A percentile compares a stretch with the other conserved stretches of the same genome.
Conservation (phyloP, 2,113 vertebrate genomes). For the Gorsachius goisagi region DNA sequence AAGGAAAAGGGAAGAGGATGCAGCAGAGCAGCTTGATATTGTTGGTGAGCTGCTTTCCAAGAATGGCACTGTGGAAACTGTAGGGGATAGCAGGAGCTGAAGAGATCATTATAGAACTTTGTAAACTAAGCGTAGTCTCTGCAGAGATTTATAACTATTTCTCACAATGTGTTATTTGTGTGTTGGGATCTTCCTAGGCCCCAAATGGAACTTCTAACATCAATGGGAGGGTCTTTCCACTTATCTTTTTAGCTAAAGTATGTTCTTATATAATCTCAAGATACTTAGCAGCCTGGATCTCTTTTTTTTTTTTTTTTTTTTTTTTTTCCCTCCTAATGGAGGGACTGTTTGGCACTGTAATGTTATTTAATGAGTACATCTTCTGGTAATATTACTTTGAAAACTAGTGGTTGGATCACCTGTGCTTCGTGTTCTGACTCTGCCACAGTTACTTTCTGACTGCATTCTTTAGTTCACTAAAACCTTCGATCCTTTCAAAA, state of each 20-base stretch:
- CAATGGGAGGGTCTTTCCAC: fast-evolving
- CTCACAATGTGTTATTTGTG: background rate
- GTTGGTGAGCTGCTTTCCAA: slow-evolving; percentile 76
- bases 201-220: background rate
- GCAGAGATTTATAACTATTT: no score
- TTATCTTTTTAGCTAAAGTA: background rate
- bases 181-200: background rate
- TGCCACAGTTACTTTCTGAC: background rate
- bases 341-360: background rate
- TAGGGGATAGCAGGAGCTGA: background rate
- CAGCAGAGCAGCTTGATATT: slow-evolving; percentile 81
- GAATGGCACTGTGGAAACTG: background rate
- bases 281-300: background rate
- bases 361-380: background rate
- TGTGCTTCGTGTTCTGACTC: background rate
- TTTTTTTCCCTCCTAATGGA: background rate
- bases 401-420: background rate
- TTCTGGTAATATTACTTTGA: background rate
- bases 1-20: slow-evolving; percentile 84
- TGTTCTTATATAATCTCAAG: background rate
- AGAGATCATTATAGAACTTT: fast-evolving
- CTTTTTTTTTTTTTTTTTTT: no score
- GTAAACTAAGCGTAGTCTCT: no score
- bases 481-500: background rate
- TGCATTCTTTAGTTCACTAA: background rate